These are phyloP conservation scores for Callorhinus ursinus DNA, from an alignment of 2,113 vertebrate species.

Conservation along the genomic window DNA sequence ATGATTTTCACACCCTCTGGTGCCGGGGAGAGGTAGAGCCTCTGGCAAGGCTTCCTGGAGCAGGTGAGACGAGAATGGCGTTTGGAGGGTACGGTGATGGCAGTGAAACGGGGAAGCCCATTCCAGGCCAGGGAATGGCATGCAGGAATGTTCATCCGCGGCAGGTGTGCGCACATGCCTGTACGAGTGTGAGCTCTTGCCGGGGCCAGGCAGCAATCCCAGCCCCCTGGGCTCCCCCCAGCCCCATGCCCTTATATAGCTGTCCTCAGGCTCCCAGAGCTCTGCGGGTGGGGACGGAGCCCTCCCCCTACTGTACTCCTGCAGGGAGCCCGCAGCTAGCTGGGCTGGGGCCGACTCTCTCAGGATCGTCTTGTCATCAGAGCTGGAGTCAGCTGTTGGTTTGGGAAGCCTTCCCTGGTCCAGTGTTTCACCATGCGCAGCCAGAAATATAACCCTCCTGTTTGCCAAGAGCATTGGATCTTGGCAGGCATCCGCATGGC, in stretches of 20 bases:
- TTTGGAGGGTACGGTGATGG: slow-evolving; percentile 39
- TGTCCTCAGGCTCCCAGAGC: not conserved
- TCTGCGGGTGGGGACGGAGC: not conserved
- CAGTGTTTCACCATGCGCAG: slow-evolving; percentile 77
- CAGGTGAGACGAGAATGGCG: slow-evolving; percentile 9
- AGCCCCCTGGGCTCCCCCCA: slow-evolving; percentile 50
- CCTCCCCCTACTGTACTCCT: slow-evolving; percentile 58
- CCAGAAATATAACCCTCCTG: slow-evolving; percentile 84
- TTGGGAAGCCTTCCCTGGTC: slow-evolving; percentile 80
- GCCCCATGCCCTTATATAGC: slow-evolving; percentile 67
- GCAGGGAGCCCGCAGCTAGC: not conserved
- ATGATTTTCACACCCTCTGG: not conserved
- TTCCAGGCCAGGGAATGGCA: slow-evolving; percentile 66
- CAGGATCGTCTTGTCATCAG: slow-evolving; percentile 80
- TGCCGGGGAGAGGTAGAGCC: not conserved
- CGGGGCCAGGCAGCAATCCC: slow-evolving; percentile 45
- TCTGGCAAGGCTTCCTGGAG: not conserved
- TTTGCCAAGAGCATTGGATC: slow-evolving; percentile 83
- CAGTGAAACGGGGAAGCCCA: slow-evolving; percentile 60
- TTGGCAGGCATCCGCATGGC: slow-evolving; percentile 73
- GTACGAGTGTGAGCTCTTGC: not conserved
- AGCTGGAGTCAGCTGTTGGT: slow-evolving; percentile 86
- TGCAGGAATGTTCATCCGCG: slow-evolving; percentile 43
- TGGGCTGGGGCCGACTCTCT: not conserved
- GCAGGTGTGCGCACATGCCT: slow-evolving; percentile 61